phyloP scores from a whole-genome alignment of 2,888 invertebrate genomes.

The Nomada ruficornis region DNA sequence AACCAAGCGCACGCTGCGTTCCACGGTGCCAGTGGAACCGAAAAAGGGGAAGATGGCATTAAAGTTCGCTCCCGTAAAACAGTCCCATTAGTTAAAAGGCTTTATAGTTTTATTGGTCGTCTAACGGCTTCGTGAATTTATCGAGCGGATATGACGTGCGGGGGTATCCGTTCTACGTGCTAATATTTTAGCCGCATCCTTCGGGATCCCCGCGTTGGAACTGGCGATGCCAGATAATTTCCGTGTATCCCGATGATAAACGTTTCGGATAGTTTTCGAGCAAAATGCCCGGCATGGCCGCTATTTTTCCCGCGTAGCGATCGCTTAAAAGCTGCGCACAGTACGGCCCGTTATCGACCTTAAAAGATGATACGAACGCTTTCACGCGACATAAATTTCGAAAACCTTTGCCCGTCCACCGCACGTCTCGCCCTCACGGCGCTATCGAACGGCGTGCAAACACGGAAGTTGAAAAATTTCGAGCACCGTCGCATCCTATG shows the following conservation, averaged over 20 bases:
- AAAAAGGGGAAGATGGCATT: conserved; percentile 46
- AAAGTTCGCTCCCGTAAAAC: conserved; percentile 65
- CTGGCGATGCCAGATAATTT: conserved; percentile 50
- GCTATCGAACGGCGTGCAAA: conserved; percentile 2
- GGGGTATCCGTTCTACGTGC: conserved; percentile 49
- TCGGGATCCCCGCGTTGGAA: conserved; percentile 18
- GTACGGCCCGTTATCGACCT: conserved; percentile 15
- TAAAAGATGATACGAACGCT: conserved; percentile 13
- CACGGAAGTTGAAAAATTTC: conserved; percentile 16
- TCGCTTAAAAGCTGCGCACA: conserved; percentile 28
- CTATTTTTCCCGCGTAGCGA: conserved; percentile 34
- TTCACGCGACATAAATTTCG: conserved; percentile 9
- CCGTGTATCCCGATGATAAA: conserved; percentile 51
- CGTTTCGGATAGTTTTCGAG: conserved; percentile 46
- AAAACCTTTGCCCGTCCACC: neutral
- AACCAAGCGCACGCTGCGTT: conserved; percentile 29
- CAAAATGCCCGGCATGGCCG: conserved; percentile 6
- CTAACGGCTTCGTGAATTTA: conserved; percentile 74
- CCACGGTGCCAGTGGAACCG: conserved; percentile 43
- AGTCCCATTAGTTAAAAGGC: conserved; percentile 77
- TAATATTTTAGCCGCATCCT: conserved; percentile 65
- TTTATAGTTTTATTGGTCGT: conserved; percentile 76
- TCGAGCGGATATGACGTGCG: conserved; percentile 73
- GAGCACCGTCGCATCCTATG: neutral
- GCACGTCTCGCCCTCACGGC: no score